Base-by-base conservation (phyloP, 2,888 invertebrate genomes). In the Rhaphigaster nebulosa region DNA sequence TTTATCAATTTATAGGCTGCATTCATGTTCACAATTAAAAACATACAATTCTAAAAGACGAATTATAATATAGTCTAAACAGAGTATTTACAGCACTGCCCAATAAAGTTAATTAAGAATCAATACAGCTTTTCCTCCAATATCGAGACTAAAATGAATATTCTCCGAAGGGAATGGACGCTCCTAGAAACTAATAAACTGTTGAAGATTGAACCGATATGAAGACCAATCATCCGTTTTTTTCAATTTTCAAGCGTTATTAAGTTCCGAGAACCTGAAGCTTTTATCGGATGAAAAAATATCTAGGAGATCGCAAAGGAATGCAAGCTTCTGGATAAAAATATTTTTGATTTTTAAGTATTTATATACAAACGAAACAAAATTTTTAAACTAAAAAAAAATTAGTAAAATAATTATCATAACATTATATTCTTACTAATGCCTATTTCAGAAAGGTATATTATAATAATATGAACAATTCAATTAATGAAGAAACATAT, bases 211-310 rank as follows among this genome's bases (percentile, higher is more conserved):
- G 70, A 76, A 6, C 38, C 70, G 70, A 76, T 76, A 76, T 5
- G 34, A 23, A 76, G 70, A 29, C 70, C 70, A 76, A 76, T 38
- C 70, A 76, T 20, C 20, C 70, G 34, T 20, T 76, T 76, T n/a
- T n/a, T 76, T 76, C 70, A 34, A 76, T 76, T 65, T 76, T 76
- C 34, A 76, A 76, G 38, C 34, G 15, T 20, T 76, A 76, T 76
- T 76, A 38, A 34, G 20, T 76, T 38, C 70, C 70, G 29, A 6
- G 38, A 76, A 38, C 65, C 70, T 20, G 20, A 38, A 76, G 20
- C 70, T 20, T 20, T 38, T 76, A 38, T 76, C 34, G 20, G 8
- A 38, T n/a, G 29, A 6, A 1, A 20, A 76, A 38, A 76, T 20
- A 29, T 38, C 20, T 20, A 20, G 8, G 20, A 4, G 34, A 5